These are phyloP conservation scores for Momotus momota DNA, from an alignment of 2,797 vertebrate genomes.

Conservation along the genomic window DNA sequence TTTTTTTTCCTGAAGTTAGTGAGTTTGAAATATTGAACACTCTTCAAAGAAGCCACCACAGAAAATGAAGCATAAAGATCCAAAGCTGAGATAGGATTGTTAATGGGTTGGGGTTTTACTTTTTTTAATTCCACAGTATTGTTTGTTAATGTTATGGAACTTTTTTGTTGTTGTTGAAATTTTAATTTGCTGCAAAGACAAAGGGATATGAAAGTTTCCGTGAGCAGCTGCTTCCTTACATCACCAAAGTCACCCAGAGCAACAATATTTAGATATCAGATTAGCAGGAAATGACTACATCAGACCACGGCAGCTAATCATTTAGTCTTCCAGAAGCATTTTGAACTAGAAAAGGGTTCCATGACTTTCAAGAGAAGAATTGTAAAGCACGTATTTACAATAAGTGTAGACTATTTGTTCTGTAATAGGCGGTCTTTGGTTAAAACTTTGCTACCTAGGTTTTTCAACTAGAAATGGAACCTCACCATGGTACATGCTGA, in stretches of 20 bases:
- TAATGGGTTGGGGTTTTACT: background rate
- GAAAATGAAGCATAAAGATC: background rate
- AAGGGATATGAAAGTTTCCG: background rate
- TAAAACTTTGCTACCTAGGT: background rate
- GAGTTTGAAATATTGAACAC: background rate
- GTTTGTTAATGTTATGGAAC: background rate
- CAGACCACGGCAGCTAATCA: background rate
- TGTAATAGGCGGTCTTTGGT: background rate
- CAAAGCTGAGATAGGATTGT: background rate
- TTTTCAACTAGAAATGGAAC: background rate
- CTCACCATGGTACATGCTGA: background rate
- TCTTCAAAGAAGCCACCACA: background rate
- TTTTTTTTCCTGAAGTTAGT: background rate
- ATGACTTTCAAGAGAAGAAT: background rate
- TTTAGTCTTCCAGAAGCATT: background rate
- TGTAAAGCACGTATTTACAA: background rate
- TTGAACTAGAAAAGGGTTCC: background rate
- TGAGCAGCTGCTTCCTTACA: background rate
- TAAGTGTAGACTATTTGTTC: background rate
- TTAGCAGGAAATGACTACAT: background rate
- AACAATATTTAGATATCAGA: background rate
- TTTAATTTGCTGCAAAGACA: background rate
- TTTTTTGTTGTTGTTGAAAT: background rate
- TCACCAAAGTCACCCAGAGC: background rate
- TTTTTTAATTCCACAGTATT: background rate